A percentile compares a stretch with the other conserved stretches of the same genome.
These are phyloP conservation scores for Pangasianodon hypophthalmus DNA, from an alignment of 2,113 vertebrate genomes.

Conservation along the genomic window DNA sequence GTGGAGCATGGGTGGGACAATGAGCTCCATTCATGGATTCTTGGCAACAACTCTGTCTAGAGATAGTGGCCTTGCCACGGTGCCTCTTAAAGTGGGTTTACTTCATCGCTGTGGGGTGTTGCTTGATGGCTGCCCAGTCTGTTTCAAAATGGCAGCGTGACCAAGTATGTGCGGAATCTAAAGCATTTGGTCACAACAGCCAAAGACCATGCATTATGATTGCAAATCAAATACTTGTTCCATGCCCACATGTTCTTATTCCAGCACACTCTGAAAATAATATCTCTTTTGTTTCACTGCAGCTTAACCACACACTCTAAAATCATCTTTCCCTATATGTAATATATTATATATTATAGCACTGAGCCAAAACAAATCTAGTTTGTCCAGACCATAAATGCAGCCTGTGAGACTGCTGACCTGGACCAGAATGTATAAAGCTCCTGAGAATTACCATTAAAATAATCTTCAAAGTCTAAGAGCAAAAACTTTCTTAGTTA, in stretches of 20 bases:
- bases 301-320: conserved; percentile 28
- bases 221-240: conserved; percentile 63
- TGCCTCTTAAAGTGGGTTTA: conserved; percentile 49
- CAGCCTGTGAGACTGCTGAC: background rate
- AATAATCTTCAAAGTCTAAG: no score
- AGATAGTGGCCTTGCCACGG: conserved; percentile 37
- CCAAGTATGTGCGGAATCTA: conserved; percentile 77
- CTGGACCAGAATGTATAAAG: background rate
- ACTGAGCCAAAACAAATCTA: background rate
- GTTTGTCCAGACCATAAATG: conserved; percentile 1
- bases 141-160: conserved; percentile 76
- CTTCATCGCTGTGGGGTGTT: conserved; percentile 49
- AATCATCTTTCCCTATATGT: background rate
- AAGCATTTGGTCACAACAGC: conserved; percentile 68
- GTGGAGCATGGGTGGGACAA: conserved; percentile 59
- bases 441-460: background rate
- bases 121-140: conserved; percentile 56
- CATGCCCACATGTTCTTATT: conserved; percentile 69
- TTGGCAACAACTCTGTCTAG: conserved; percentile 36
- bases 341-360: background rate
- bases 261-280: conserved; percentile 56
- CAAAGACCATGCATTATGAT: conserved; percentile 60
- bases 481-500: background rate
- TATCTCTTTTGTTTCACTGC: conserved; percentile 20
- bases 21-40: conserved; percentile 64